Conservation (phyloP, 2,797 vertebrate genomes). For the Rhabdomys pumilio region DNA sequence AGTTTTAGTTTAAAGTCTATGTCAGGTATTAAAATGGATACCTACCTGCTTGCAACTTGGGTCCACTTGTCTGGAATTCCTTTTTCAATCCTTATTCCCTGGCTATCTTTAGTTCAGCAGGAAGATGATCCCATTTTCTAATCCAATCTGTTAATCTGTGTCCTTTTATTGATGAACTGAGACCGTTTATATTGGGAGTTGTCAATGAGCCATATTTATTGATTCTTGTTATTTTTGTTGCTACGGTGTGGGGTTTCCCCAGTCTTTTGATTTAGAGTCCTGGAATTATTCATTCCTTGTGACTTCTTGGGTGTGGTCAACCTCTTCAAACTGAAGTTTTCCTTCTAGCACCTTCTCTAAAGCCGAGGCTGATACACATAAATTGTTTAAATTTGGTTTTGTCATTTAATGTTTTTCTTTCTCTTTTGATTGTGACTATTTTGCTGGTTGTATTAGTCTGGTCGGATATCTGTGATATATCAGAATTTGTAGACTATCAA, state of each 20-base stretch:
- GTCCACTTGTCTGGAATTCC: background rate
- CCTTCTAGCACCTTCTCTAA: background rate
- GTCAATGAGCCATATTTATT: background rate
- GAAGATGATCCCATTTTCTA: background rate
- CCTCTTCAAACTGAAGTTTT: background rate
- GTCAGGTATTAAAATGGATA: background rate
- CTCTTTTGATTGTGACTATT: background rate
- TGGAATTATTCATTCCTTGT: background rate
- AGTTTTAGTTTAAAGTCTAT: background rate
- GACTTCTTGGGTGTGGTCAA: background rate
- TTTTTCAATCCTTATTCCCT: background rate
- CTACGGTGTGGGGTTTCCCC: background rate
- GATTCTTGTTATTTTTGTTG: background rate
- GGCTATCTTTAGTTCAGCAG: background rate
- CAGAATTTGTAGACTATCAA: background rate
- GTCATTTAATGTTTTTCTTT: background rate
- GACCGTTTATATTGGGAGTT: background rate
- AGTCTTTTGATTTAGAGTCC: background rate
- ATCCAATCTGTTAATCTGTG: background rate
- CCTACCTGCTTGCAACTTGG: background rate
- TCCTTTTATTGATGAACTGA: background rate
- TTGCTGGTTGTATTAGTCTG: background rate
- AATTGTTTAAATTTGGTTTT: background rate
- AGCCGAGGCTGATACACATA: background rate
- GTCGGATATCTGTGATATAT: background rate